A percentile compares a stretch with the other conserved stretches of the same genome.
These are phyloP conservation scores for Octopus bimaculoides DNA, from an alignment of 1,140 invertebrate species.

Conservation along the genomic window DNA sequence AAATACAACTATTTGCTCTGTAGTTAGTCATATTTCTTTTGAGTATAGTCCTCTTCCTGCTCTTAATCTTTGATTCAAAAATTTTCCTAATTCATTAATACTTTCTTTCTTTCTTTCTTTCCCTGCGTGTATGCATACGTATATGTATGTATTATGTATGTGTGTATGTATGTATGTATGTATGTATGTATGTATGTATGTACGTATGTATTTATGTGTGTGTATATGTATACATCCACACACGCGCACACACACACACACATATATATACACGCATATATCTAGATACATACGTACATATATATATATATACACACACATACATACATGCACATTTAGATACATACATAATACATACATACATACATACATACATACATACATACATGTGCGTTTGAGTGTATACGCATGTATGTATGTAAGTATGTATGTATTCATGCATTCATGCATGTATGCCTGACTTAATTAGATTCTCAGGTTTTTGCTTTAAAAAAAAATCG, in stretches of 20 bases:
- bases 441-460: not conserved
- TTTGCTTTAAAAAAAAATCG: not conserved
- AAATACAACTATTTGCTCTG: no score
- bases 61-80: no score
- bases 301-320: not conserved
- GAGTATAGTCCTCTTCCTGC: no score
- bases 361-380: not conserved
- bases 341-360: not conserved
- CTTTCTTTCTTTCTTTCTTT: no score
- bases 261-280: not conserved
- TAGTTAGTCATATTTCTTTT: no score
- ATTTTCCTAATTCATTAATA: no score
- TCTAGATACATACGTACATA: not conserved
- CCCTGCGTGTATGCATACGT: not conserved
- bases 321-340: not conserved
- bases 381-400: not conserved
- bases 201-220: not conserved
- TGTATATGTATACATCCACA: not conserved
- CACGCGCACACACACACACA: not conserved
- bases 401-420: not conserved
- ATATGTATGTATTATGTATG: not conserved
- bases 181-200: not conserved
- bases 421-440: not conserved
- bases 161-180: not conserved
- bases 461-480: not conserved